phyloP scores from a whole-genome alignment of 2,113 vertebrate species.

The Empidonax alnorum region DNA sequence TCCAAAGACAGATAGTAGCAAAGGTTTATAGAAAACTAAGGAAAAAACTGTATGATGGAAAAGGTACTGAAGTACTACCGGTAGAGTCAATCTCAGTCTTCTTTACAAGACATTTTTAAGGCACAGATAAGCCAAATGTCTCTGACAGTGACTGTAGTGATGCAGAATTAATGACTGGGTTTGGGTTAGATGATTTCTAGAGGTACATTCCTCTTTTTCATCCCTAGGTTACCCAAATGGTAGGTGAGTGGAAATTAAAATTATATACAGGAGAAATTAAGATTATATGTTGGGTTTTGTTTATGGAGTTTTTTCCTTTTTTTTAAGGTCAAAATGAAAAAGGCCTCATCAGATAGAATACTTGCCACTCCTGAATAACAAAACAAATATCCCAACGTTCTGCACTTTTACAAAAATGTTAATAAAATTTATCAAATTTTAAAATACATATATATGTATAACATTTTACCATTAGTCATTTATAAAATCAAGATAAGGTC shows the following conservation, averaged over 20 bases:
- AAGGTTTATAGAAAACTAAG: background rate
- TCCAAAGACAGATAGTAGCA: background rate
- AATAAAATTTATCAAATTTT: background rate
- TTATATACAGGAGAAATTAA: too few species aligned
- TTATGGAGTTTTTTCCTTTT: background rate
- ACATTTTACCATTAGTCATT: background rate
- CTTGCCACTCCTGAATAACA: background rate
- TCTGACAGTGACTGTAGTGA: background rate
- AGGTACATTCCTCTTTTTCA: background rate
- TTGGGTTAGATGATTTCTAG: background rate
- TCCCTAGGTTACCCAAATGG: background rate
- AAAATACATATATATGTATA: background rate
- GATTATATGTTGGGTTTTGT: background rate
- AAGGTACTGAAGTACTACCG: background rate
- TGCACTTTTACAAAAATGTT: background rate
- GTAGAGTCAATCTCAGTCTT: background rate
- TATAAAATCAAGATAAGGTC: background rate
- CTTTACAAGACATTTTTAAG: conserved; percentile 3
- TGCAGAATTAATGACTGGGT: background rate
- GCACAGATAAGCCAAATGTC: background rate
- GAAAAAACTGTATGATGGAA: background rate
- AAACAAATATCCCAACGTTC: background rate
- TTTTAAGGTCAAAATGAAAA: background rate
- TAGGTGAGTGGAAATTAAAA: background rate
- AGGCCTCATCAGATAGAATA: background rate